A percentile compares a stretch with the other conserved stretches of the same genome.
These are phyloP conservation scores for Onychomys arenicola DNA, from an alignment of 2,797 vertebrate species.

Conservation along the genomic window DNA sequence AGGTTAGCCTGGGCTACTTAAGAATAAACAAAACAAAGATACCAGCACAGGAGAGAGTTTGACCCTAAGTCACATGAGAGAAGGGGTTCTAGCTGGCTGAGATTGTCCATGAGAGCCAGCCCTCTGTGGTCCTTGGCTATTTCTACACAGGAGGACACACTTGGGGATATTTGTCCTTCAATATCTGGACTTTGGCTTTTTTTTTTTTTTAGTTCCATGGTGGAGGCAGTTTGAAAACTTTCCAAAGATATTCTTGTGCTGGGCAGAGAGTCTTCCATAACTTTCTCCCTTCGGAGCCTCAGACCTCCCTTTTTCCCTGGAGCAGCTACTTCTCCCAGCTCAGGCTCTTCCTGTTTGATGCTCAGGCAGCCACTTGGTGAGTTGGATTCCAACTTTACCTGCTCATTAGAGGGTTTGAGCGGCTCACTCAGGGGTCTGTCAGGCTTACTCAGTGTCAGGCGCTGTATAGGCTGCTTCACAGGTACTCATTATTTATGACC, in stretches of 20 bases:
- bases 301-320: not conserved
- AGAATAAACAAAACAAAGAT: not conserved
- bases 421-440: not conserved
- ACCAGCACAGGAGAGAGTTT: not conserved
- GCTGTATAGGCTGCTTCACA: not conserved
- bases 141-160: not conserved
- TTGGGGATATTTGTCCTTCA: not conserved
- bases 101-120: not conserved
- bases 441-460: not conserved
- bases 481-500: not conserved
- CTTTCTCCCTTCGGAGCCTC: too few relatives aligned
- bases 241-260: conserved; percentile 18
- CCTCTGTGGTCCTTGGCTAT: not conserved
- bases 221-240: not conserved
- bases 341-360: not conserved
- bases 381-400: not conserved
- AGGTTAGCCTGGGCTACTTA: not conserved
- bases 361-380: not conserved
- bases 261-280: not conserved
- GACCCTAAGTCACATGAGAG: not conserved
- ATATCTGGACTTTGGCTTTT: conserved; percentile 64
- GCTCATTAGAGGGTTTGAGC: not conserved
- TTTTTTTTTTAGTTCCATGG: not conserved
- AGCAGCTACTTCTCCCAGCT: not conserved
- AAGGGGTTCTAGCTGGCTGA: not conserved